Evolutionary conservation across 2,797 vertebrate genomes (phyloP).

Genomic region (Clarias fuscus): DNA sequence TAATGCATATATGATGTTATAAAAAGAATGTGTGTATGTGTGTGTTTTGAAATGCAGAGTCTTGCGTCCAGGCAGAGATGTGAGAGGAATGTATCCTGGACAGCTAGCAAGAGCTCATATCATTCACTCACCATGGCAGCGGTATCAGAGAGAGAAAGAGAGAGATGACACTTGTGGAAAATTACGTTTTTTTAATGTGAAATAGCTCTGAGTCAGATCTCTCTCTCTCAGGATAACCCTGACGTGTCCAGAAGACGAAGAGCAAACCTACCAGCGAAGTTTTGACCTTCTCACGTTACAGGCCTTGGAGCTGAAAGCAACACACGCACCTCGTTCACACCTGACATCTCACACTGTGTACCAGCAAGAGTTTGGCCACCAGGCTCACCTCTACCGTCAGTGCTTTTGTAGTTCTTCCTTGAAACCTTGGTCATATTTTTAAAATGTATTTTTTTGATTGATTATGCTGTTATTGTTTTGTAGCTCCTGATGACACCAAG

Average conservation of each 20-base stretch:
- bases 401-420: neutral
- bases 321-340: neutral
- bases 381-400: conserved; percentile 1
- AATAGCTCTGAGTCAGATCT: too few relatives aligned
- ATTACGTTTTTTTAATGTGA: neutral
- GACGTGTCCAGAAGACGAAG: neutral
- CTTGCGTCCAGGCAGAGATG: neutral
- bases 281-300: neutral
- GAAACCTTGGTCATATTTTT: neutral
- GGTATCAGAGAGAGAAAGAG: neutral
- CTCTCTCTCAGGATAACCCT: neutral
- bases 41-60: neutral
- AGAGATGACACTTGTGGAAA: neutral
- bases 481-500: conserved; percentile 23
- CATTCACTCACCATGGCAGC: neutral
- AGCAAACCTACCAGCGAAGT: neutral
- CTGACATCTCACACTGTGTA: neutral
- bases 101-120: neutral
- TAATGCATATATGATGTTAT: neutral
- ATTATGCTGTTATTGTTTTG: neutral
- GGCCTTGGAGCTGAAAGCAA: too few relatives aligned
- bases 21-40: neutral
- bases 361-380: neutral
- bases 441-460: neutral
- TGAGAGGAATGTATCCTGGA: neutral